Base-by-base conservation (phyloP, 2,888 invertebrate species). In the Cabera pusaria region DNA sequence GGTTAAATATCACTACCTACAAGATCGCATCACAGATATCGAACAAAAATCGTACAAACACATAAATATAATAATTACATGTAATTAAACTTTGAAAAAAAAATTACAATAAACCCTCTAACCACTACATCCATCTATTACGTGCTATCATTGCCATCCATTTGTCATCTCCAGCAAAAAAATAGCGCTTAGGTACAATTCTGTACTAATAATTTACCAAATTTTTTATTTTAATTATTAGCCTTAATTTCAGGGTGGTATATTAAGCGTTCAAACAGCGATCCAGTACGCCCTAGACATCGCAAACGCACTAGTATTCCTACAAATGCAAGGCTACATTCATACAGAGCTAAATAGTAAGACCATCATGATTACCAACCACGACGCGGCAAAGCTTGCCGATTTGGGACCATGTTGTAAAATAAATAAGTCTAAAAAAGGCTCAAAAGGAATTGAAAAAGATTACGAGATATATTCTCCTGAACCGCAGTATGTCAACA, bases 401-500 rank as follows among this genome's bases (percentile, higher is more conserved):
- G 86, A 86, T 46, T 70, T 90, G 12, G 72, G 77, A 11, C 60
- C 87, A 1, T 84, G 88, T 55, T 62, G 53, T 2, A 62, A 56
- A 34, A 26, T 80, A 7, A 41, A 45, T 2, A 63, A 49, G 21
- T 44, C 34, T 0, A 53, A 54, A 11, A 49, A 48, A 19, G 52
- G 17, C 16, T 26, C 27, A 6, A 43, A 32, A 9, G 45, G 7
- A 8, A 14, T 37, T 3, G 46, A 51, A 1, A 73, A 74, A 24
- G 45, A 56, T 3, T 82, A 79, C 28, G 71, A 76, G 0, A 29
- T 71, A 3, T 87, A 84, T 39, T 63, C 75, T 1, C 65, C 76
- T 0, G 88, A 87, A 23, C 87, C 88, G 8, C 82, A 83, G 44
- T 89, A 88, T 64, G 82, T 81, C 26, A 87, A 83, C 57, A 77